These are phyloP conservation scores for Tridacna gigas DNA, from an alignment of 2,888 invertebrate species.

Conservation along the genomic window DNA sequence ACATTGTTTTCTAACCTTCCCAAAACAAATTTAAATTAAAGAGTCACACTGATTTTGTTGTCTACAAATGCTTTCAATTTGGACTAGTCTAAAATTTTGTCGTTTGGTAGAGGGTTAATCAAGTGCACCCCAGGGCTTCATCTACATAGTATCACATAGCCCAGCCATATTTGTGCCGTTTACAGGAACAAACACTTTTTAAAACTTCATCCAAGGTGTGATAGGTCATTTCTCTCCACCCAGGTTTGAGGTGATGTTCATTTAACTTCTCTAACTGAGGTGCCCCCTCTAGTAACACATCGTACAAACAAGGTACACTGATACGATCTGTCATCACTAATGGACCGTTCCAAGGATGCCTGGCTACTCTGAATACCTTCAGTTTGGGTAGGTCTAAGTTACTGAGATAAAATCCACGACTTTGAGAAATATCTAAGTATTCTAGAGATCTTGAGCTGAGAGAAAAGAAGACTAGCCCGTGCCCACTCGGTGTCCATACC, in stretches of 20 bases:
- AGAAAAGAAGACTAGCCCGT: constrained; percentile 76
- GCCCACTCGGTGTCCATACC: constrained; percentile 83
- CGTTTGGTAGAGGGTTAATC: too few species aligned
- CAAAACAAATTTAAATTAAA: too few species aligned
- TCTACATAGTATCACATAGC: constrained; percentile 63
- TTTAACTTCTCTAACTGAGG: constrained; percentile 79
- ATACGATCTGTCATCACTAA: constrained; percentile 73
- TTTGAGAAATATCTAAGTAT: constrained; percentile 82
- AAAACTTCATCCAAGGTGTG: constrained; percentile 77
- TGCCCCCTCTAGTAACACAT: constrained; percentile 78
- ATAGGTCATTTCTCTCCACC: constrained; percentile 73
- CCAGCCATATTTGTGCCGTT: constrained; percentile 77
- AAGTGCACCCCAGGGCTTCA: too few species aligned
- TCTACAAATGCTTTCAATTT: too few species aligned
- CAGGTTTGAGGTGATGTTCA: constrained; percentile 75
- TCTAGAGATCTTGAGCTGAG: constrained; percentile 77
- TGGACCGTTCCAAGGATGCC: constrained; percentile 81
- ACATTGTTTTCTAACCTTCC: too few species aligned
- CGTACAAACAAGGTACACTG: constrained; percentile 80
- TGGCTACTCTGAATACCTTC: constrained; percentile 77
- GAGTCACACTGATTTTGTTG: too few species aligned
- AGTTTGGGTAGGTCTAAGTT: constrained; percentile 77
- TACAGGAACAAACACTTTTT: constrained; percentile 80
- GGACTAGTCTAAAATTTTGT: too few species aligned
- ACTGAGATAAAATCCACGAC: constrained; percentile 81